These are phyloP conservation scores for Myiopsitta monachus DNA, from an alignment of 2,113 vertebrate genomes.

Conservation along the genomic window DNA sequence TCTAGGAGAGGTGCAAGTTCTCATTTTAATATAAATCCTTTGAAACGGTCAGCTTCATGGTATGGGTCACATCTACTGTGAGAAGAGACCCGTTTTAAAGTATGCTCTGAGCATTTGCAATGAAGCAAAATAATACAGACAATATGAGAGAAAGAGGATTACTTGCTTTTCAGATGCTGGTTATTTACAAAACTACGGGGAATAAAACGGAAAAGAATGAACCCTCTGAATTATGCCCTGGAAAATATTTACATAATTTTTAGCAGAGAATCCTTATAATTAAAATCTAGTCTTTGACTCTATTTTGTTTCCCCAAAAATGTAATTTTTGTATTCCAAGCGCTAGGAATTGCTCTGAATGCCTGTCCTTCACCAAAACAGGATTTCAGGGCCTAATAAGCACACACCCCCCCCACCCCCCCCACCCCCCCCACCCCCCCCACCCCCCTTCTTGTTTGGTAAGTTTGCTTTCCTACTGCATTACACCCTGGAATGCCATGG, in stretches of 20 bases:
- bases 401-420: neutral
- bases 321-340: neutral
- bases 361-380: neutral
- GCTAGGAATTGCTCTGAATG: neutral
- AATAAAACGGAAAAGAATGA: neutral
- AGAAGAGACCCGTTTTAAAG: neutral
- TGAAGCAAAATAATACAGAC: neutral
- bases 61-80: neutral
- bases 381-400: neutral
- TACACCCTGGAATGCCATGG: neutral
- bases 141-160: neutral
- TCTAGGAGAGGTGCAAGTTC: neutral
- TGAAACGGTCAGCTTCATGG: neutral
- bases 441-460: neutral
- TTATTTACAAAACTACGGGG: neutral
- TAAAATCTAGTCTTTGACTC: neutral
- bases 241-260: neutral
- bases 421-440: neutral
- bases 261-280: neutral
- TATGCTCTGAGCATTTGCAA: neutral
- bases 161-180: neutral
- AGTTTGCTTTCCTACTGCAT: fast-evolving
- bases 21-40: neutral
- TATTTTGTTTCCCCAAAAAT: neutral
- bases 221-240: neutral